Evolutionary conservation across 2,888 invertebrate species (phyloP).

Genomic region (Operophtera brumata): DNA sequence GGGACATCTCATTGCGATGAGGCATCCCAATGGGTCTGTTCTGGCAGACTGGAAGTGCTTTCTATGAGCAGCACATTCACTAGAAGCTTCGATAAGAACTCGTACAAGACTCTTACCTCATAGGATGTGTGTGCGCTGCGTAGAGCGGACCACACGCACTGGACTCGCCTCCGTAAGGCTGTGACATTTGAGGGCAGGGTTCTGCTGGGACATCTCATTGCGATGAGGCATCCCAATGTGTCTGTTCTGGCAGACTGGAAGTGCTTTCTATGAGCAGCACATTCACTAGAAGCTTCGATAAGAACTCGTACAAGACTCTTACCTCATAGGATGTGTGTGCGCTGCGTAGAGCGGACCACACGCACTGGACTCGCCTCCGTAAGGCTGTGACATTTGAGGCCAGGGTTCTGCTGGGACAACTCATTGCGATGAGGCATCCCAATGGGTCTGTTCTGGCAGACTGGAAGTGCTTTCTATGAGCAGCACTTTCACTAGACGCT

Average conservation of each 20-base stretch:
- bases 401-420: slow-evolving; percentile 57
- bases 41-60: no score
- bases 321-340: slow-evolving; percentile 78
- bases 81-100: no score
- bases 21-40: no score
- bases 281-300: no score
- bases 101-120: no score
- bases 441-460: slow-evolving; percentile 73
- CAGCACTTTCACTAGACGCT: no score
- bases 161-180: slow-evolving; percentile 83
- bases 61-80: no score
- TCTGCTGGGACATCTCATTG: slow-evolving; percentile 58
- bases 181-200: slow-evolving; percentile 69
- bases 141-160: slow-evolving; percentile 85
- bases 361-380: slow-evolving; percentile 83
- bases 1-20: no score
- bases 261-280: no score
- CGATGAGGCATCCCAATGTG: slow-evolving; percentile 70
- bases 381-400: slow-evolving; percentile 79
- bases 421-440: slow-evolving; percentile 54
- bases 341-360: slow-evolving; percentile 84
- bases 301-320: slow-evolving; percentile 14
- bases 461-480: no score
- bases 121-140: slow-evolving; percentile 77
- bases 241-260: slow-evolving; percentile 44